Conservation (phyloP, 2,888 invertebrate species). For the Parnassius smintheus region DNA sequence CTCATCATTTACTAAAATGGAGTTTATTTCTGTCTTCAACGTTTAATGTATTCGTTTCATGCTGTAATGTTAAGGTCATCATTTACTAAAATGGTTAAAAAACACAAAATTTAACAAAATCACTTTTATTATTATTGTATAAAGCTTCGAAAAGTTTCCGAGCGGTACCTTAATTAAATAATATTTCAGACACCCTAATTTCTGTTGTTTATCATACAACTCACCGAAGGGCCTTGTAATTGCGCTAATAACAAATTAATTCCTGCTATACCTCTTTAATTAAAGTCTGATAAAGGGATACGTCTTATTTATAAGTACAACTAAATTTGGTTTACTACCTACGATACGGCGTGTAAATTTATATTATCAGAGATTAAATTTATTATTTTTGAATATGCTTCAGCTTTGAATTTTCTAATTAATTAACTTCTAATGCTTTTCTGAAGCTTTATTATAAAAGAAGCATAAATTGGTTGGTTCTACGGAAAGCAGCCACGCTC, state of each 20-base stretch:
- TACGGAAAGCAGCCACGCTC: no score
- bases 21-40: no score
- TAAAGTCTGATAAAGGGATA: conserved; percentile 70
- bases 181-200: conserved; percentile 41
- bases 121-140: not conserved
- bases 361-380: no score
- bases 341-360: conserved; percentile 2
- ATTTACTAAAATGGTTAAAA: not conserved
- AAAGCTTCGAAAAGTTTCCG: not conserved
- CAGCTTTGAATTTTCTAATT: no score
- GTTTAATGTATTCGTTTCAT: no score
- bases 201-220: conserved; percentile 64
- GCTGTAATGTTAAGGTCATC: no score
- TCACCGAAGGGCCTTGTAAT: conserved; percentile 44
- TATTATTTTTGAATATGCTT: no score
- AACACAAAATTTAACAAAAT: not conserved
- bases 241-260: conserved; percentile 70
- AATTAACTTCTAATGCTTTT: no score
- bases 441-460: no score
- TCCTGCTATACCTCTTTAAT: conserved; percentile 63
- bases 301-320: conserved; percentile 48
- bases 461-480: no score
- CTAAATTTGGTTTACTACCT: conserved; percentile 19
- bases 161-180: conserved; percentile 34
- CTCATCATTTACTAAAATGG: not conserved